Percentiles rank a stretch among this genome's conserved stretches.
Evolutionary conservation across 2,888 invertebrate species (phyloP).

Genomic region (Hypolimnas misippus): DNA sequence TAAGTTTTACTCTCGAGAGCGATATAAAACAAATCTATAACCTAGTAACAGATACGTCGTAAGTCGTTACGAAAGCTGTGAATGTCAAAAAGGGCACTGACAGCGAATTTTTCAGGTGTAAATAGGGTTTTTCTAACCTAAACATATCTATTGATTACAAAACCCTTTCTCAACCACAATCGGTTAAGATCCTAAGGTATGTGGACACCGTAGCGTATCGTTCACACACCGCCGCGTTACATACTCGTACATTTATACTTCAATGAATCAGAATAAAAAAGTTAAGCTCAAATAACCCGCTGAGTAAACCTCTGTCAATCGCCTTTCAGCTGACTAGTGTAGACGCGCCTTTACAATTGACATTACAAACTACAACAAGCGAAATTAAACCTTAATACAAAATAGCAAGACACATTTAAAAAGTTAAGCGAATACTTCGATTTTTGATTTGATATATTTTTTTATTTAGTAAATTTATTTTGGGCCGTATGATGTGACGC

Average conservation of each 20-base stretch:
- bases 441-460: background rate
- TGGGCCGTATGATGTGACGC: background rate
- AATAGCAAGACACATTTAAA: background rate
- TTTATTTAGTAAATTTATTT: background rate
- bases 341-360: constrained; percentile 24
- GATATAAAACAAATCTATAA: no score
- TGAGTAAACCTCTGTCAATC: constrained; percentile 57
- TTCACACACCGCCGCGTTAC: constrained; percentile 62
- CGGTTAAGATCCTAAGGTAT: constrained; percentile 43
- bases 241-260: constrained; percentile 50
- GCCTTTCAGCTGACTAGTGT: constrained; percentile 44
- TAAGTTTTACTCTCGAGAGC: no score
- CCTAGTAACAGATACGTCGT: no score
- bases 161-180: constrained; percentile 28
- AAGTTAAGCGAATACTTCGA: background rate
- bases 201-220: constrained; percentile 22
- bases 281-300: constrained; percentile 53
- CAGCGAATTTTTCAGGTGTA: no score
- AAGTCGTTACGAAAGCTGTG: no score
- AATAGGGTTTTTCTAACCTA: no score
- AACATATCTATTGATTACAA: background rate
- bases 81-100: no score
- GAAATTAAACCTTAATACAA: background rate
- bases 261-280: constrained; percentile 51
- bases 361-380: background rate